A percentile compares a stretch with the other conserved stretches of the same genome.
These are phyloP conservation scores for Tenrec ecaudatus DNA, from an alignment of 2,113 vertebrate genomes.

Conservation along the genomic window DNA sequence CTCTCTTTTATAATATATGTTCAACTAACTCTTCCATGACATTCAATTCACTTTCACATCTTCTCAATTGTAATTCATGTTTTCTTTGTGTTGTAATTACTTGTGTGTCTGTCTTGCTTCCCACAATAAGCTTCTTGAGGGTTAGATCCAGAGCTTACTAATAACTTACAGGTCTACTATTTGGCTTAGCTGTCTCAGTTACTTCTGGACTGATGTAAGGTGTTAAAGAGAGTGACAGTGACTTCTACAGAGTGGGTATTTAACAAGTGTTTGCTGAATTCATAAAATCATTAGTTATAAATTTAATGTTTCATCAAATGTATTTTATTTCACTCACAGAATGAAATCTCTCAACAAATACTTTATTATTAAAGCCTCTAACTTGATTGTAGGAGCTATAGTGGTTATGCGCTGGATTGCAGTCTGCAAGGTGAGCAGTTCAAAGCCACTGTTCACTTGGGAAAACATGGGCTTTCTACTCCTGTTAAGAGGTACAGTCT, in stretches of 20 bases:
- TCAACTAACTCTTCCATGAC: background rate
- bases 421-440: no score
- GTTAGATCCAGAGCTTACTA: background rate
- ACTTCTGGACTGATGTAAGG: slow-evolving; percentile 19
- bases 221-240: background rate
- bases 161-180: background rate
- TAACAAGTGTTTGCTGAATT: background rate
- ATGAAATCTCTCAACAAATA: background rate
- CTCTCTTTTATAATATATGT: background rate
- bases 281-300: slow-evolving; percentile 10
- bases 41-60: slow-evolving; percentile 7
- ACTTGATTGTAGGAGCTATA: background rate
- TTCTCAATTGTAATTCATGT: background rate
- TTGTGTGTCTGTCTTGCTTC: slow-evolving; percentile 3
- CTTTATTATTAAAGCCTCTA: background rate
- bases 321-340: slow-evolving; percentile 8
- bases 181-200: slow-evolving; percentile 9
- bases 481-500: no score
- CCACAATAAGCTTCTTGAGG: slow-evolving; percentile 8
- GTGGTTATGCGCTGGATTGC: no score
- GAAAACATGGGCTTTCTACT: no score
- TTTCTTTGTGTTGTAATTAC: background rate
- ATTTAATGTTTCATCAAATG: slow-evolving; percentile 24
- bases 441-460: no score
- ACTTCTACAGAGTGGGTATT: background rate